Base-by-base conservation (phyloP, 2,113 vertebrate genomes). In the Gymnocephalus cernua region DNA sequence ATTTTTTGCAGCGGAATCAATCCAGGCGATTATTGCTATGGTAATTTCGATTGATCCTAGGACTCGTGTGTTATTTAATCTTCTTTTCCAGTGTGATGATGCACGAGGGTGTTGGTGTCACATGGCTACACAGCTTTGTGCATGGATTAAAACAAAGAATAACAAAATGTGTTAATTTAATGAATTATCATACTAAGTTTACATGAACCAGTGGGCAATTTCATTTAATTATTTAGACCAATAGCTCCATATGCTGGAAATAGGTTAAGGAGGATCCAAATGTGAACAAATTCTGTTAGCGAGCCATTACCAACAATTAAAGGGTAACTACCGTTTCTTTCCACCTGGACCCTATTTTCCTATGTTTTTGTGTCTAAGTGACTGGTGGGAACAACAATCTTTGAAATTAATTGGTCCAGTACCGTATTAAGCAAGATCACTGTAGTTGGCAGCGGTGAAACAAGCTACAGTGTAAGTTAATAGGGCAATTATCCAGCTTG, bases 21-120 rank as follows among this genome's bases (percentile, higher is more conserved):
- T 94, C 23, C 62, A 54, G 66, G 79, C 4, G 77, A 93, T 94
- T 93, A 93, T 89, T 69, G 82, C 61, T 86, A 90, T 91, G 90
- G 73, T 88, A 90, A 93, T 90, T 72, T 7, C 29, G 51, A 93
- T 92, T 78, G 89, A 93, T 93, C 74, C 48, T 25, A 10, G 50
- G 76, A 78, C 67, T 50, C 72, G 70, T 61, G 74, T 38, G 38
- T 64, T 69, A 70, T 89, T 83, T 91, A 53, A 87, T 91, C 86
- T 75, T 78, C 67, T 84, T 47, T 65, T 83, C 54, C 23, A 32
- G 48, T 58, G 35, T 59, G 74, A 83, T 6, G 71, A 79, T 3
- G 13, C 29, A 32, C 1, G 3, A 11, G 38, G 38, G 57, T 58
- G 21, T 25, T 59, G 35, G 66, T 32, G 63, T 56, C 29, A 68